Percentiles rank a stretch among this genome's conserved stretches.
Conservation (phyloP, 2,797 vertebrate genomes). For the Channallabes apus region DNA sequence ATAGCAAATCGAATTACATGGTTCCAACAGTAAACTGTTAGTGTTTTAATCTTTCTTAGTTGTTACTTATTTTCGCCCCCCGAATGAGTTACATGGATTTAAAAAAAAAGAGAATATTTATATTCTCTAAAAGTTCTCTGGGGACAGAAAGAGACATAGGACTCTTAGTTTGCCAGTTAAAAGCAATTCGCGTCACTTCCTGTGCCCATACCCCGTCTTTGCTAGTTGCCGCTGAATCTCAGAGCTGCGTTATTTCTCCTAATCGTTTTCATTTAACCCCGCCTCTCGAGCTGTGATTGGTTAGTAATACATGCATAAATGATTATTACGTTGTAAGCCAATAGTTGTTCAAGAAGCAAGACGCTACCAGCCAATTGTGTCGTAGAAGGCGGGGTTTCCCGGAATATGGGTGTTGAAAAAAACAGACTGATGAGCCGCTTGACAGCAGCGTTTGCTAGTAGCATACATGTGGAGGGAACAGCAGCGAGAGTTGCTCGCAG, state of each 20-base stretch:
- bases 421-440: constrained; percentile 17
- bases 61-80: not conserved
- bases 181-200: constrained; percentile 38
- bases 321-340: not conserved
- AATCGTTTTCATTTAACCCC: constrained; percentile 11
- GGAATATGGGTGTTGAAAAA: not conserved
- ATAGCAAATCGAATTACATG: not conserved
- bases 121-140: not conserved
- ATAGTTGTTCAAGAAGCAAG: not conserved
- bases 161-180: constrained; percentile 37
- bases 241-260: not conserved
- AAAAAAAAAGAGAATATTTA: not conserved
- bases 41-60: not conserved
- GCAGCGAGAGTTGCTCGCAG: constrained; percentile 74
- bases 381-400: not conserved
- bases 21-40: too few relatives aligned
- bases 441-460: constrained; percentile 66
- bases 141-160: not conserved
- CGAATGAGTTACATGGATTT: not conserved
- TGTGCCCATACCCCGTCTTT: constrained; percentile 19
- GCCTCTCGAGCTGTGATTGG: constrained; percentile 1
- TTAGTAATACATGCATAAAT: too few relatives aligned
- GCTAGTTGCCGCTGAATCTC: constrained; percentile 33
- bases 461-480: constrained; percentile 82
- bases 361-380: not conserved